Conservation (phyloP, 2,797 vertebrate genomes). For the Clarias fuscus region DNA sequence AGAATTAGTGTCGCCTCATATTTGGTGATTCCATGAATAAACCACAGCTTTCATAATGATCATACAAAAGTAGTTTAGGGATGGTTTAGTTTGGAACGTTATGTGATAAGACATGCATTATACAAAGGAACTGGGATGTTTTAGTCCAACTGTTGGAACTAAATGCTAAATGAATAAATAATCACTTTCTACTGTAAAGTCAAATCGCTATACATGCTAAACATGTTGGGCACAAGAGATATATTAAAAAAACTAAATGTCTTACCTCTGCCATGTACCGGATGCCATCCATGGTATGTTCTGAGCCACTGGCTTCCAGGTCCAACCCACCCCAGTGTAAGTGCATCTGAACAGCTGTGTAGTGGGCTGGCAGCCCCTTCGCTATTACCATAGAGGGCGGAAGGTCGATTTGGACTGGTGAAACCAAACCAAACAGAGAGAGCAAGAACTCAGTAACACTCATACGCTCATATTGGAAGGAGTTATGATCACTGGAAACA, state of each 20-base stretch:
- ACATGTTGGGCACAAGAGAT: not conserved
- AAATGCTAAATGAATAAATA: not conserved
- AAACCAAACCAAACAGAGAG: not conserved
- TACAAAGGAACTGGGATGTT: too few species aligned
- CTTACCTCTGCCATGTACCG: conserved; percentile 86
- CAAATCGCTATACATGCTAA: not conserved
- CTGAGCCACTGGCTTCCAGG: conserved; percentile 84
- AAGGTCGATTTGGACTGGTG: conserved; percentile 84
- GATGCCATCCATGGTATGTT: conserved; percentile 88
- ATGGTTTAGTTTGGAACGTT: not conserved
- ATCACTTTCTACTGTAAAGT: not conserved
- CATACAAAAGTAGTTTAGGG: not conserved
- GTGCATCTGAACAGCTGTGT: conserved; percentile 87
- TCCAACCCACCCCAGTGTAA: conserved; percentile 89
- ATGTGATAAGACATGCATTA: not conserved
- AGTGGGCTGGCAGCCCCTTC: conserved; percentile 71
- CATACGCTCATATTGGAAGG: not conserved
- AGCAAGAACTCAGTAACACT: not conserved
- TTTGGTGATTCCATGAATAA: not conserved
- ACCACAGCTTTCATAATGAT: not conserved
- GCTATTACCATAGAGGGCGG: conserved; percentile 79
- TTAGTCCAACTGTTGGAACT: not conserved
- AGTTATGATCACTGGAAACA: not conserved
- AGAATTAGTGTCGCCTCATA: conserved; percentile 27
- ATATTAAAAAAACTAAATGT: not conserved